Base-by-base conservation (phyloP, 2,888 invertebrate species). In the Mongoloraphidia duomilia region DNA sequence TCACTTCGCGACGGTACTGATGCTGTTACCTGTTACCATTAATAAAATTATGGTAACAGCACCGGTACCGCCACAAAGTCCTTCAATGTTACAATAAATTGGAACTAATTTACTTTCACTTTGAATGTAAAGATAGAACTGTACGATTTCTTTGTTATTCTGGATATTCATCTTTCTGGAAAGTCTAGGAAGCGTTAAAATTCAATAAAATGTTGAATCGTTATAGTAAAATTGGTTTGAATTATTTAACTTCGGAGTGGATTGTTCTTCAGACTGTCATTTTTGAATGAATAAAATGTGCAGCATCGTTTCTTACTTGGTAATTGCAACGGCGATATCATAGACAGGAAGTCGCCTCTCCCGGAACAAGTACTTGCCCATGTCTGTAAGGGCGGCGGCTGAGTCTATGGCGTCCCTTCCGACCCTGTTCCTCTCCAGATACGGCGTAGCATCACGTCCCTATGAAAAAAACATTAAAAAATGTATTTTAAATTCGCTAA, bases 331-430 rank as follows among this genome's bases (percentile, higher is more conserved):
- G 50, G 93, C 93, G 58, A 94, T 91, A 65, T 94, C 93, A 72
- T 93, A 94, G 58, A 93, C 93, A 46, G 93, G 93, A 65, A 94
- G 77, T 64, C 93, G 76, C 66, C 93, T 76, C 73, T 93, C 93
- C 66, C 91, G 82, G 78, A 92, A 94, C 65, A 93, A 77, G 77
- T 93, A 94, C 80, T 93, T 93, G 70, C 93, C 93, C 90, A 94
- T 91, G 71, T 93, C 93, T 54, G 93, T 93, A 56, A 93, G 76
- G 53, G 93, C 93, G 41, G 91, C 92, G 41, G 93, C 93, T 2
- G 92, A 92, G 69, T 94, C 93, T 50, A 94, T 91, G 37, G 93
- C 93, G 68, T 93, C 93, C 52, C 91, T 77, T 54, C 92, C 92
- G 46, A 93, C 91, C 60, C 92, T 80, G 72, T 93, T 94, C 61